A percentile compares a stretch with the other conserved stretches of the same genome.
These are phyloP conservation scores for Hypotaenidia philippensis DNA, from an alignment of 2,797 vertebrate genomes.

Conservation along the genomic window DNA sequence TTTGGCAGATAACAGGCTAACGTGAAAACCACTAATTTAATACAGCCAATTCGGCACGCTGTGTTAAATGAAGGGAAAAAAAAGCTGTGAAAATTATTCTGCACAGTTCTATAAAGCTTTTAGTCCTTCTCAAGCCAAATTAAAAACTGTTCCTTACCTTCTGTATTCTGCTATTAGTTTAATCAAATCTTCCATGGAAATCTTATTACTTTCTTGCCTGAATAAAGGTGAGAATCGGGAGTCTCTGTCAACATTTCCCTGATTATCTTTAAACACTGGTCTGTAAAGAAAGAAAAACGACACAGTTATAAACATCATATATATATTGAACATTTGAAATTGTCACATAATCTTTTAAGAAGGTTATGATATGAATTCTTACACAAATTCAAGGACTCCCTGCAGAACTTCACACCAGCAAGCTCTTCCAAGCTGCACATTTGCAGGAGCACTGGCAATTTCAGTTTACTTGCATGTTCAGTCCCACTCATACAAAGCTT, in stretches of 20 bases:
- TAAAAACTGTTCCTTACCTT: slow-evolving; percentile 81
- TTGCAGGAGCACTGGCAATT: not conserved
- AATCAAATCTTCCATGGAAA: slow-evolving; percentile 94
- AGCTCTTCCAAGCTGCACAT: not conserved
- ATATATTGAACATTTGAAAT: not conserved
- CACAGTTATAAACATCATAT: not conserved
- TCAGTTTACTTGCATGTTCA: not conserved
- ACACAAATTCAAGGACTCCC: not conserved
- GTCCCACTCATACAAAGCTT: not conserved
- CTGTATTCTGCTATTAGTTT: slow-evolving; percentile 93
- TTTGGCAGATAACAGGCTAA: slow-evolving; percentile 22
- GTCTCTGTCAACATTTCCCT: slow-evolving; percentile 94
- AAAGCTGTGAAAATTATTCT: not conserved
- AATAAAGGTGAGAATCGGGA: slow-evolving; percentile 96
- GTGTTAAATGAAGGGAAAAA: not conserved
- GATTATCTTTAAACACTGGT: slow-evolving; percentile 96
- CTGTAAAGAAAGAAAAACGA: slow-evolving; percentile 76
- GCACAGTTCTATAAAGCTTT: not conserved
- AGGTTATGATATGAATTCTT: not conserved
- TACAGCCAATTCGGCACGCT: not conserved
- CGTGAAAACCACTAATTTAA: slow-evolving; percentile 20
- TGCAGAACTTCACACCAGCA: not conserved
- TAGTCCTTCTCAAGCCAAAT: not conserved
- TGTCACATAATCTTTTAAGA: not conserved
- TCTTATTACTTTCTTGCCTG: slow-evolving; percentile 97